Evolutionary conservation across 2,113 vertebrate species (phyloP).

Genomic region (Salminus brasiliensis): DNA sequence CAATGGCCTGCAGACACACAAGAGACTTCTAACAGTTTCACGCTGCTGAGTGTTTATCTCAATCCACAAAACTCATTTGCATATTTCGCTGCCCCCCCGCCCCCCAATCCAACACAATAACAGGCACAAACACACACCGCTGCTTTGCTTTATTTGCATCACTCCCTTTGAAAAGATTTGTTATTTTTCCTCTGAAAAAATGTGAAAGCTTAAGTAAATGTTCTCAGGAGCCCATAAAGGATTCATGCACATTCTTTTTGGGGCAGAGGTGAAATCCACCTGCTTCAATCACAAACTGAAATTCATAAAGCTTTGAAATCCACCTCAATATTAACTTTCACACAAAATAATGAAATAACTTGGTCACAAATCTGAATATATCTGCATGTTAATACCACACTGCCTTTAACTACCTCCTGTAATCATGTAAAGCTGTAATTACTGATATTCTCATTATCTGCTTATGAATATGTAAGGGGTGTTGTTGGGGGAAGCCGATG

Average conservation of each 20-base stretch:
- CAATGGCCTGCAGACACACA: slow-evolving; percentile 12
- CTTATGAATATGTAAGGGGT: not conserved
- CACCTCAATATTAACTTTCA: not conserved
- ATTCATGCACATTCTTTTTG: not conserved
- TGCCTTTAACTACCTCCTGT: not conserved
- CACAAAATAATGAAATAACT: not conserved
- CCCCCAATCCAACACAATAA: no score
- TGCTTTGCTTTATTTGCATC: not conserved
- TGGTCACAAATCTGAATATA: not conserved
- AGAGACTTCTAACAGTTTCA: not conserved
- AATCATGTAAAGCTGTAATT: not conserved
- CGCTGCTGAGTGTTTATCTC: not conserved
- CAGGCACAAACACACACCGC: not conserved
- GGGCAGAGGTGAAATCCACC: not conserved
- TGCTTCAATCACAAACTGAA: not conserved
- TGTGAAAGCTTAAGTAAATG: not conserved
- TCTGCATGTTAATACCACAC: not conserved
- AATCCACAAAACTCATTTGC: slow-evolving; percentile 3
- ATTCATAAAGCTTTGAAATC: not conserved
- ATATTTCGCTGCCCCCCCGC: not conserved
- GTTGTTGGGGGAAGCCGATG: not conserved
- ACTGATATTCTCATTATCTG: not conserved
- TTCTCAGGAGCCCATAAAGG: not conserved
- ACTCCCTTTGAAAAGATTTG: not conserved
- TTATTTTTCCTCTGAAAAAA: not conserved